A percentile compares a stretch with the other conserved stretches of the same genome.
Evolutionary conservation across 2,888 invertebrate genomes (phyloP).

Genomic region (Calliphora vomitoria): DNA sequence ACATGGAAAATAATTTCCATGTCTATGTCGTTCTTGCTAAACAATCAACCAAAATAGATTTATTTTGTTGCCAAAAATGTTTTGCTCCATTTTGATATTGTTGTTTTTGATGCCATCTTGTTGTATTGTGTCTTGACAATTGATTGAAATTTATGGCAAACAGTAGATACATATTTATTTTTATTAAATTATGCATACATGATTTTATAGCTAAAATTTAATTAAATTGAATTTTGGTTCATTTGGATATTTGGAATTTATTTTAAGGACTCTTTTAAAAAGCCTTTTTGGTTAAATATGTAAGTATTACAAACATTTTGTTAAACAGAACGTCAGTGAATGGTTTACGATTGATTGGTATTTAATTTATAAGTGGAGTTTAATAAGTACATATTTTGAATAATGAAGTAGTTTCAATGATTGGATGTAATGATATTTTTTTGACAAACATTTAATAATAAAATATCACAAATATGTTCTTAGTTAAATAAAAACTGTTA

Average conservation of each 20-base stretch:
- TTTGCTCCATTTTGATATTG: background rate
- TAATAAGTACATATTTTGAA: no score
- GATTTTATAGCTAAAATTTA: background rate
- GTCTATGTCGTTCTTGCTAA: background rate
- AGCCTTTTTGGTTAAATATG: background rate
- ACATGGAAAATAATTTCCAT: conserved; percentile 21
- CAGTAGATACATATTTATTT: background rate
- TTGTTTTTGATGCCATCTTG: background rate
- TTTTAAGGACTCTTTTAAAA: background rate
- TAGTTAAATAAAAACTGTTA: no score
- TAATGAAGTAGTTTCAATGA: no score
- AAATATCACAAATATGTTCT: no score
- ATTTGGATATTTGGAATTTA: background rate
- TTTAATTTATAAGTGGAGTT: no score
- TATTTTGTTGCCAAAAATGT: conserved; percentile 12
- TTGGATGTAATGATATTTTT: no score
- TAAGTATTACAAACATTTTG: no score
- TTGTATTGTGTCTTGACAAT: background rate
- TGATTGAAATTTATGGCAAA: conserved; percentile 5
- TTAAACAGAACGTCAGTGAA: no score
- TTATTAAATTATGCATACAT: background rate
- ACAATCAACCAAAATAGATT: background rate
- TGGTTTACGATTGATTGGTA: no score
- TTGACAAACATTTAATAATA: no score
- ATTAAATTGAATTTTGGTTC: background rate